Evolutionary conservation across 2,113 vertebrate genomes (phyloP), one percentile per base, ranked within the genome.

Genomic region (Ascaphus truei): DNA sequence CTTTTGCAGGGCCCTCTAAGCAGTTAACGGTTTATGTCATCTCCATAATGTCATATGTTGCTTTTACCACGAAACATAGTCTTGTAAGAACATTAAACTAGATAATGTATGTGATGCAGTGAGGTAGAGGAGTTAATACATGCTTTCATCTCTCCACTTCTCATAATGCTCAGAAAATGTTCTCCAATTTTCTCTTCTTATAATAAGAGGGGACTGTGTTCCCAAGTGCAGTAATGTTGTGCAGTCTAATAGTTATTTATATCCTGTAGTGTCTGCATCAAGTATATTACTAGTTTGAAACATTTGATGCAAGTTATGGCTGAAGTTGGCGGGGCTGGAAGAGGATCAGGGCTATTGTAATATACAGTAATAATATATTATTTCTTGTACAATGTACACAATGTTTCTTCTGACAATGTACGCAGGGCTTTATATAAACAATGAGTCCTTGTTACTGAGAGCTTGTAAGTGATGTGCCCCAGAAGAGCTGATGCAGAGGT

Each of bases 61-160:
- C 41, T 25, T 63, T 63, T 25, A 63, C 6, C 27, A 62, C n/a
- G 37, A 61, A 62, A 62, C 29, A 50, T 20, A 48, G 30, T 51
- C 31, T 37, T 63, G 50, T 10, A 63, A 18, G 20, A 34, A 5
- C 26, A 47, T 62, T 47, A 47, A 62, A 9, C 47, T 51, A 26
- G 15, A 63, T 60, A 60, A 60, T 60, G 57, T 60, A 5, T 60
- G 18, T 10, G 57, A 41, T 51, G 20, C 45, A 26, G 45, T 18
- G 13, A 7, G 30, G 2, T 26, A 41, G 10, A 11, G 2, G 10
- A 36, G 10, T 36, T 51, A 63, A 63, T 31, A 26, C 30, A 12
- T 63, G 31, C 41, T 62, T 62, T 62, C 13, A 62, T 59, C 34
- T 59, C 50, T 3, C 34, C 22, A 5, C 18, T 39, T 13, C 29